Base-by-base conservation (phyloP, 2,888 invertebrate species). In the Protonemura montana region DNA sequence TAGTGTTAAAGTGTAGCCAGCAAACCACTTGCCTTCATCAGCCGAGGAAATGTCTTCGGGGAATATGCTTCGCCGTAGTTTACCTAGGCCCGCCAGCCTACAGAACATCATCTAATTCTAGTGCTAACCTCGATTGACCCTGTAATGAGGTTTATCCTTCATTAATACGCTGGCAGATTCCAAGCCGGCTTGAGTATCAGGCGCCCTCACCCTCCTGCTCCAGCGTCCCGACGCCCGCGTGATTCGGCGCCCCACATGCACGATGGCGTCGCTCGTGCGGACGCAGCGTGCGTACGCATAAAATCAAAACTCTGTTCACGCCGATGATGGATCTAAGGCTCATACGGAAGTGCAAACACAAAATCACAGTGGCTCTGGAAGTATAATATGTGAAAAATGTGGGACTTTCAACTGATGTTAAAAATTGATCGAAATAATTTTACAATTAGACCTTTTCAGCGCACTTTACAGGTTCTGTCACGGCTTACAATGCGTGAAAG, bases 91-190 rank as follows among this genome's bases (percentile, higher is more conserved):
- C 59, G 7, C 59, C 21, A 59, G 21, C 59, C 59, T 21, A 59
- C 59, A 21, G 59, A 59, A 59, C 59, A 59, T 59, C 59, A 59
- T 59, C 59, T 59, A 59, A 59, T 59, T 59, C 59, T 21, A 59
- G 59, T 16, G 59, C 59, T 59, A 59, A 59, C 81, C 81, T n/a
- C 81, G 26, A 27, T 27, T 84, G 84, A 84, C 84, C 84, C 84
- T 76, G 26, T 84, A 59, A 84, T 84, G 84, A 76, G 84, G 84
- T 84, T 76, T 76, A 59, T 59, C 42, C 84, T 84, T 84, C 84
- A 84, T 84, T 84, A 84, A 84, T 84, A 84, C 76, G 59, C 42
- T 84, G 83, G 42, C 41, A 59, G 41, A 27, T 83, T 29, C 16
- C 83, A 35, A 5, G 83, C 42, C 21, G 25, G 29, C 21, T 21